Evolutionary conservation across 2,113 vertebrate species (phyloP), one percentile per base, ranked within the genome.

Genomic region (Carettochelys insculpta): DNA sequence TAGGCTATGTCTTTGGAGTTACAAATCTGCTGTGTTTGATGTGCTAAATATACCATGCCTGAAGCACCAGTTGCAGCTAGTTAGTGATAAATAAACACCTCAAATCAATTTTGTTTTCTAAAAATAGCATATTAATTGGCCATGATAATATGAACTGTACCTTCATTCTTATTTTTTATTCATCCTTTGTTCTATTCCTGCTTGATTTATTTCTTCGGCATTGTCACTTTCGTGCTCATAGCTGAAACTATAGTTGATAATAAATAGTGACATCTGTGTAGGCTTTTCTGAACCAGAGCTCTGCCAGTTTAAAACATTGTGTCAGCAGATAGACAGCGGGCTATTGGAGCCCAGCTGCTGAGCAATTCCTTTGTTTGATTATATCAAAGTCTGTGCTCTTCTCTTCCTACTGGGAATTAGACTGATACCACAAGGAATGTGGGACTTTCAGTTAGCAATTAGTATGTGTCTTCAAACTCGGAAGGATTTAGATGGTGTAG

Each of bases 301-400:
- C 29, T 86, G 77, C 78, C 52, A 29, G 24, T 78, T 73, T 47
- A 41, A 20, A 83, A 82, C 75, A 47, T 81, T 78, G 82, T 52
- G 87, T 86, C 81, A 47, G 76, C 83, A 92, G 75, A 27, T 12
- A 20, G 71, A 81, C 78, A 48, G 88, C 75, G 71, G 71, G 48
- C 80, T 53, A 47, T 47, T 52, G 47, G 80, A 50, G 16, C 48
- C 14, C 50, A 31, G 80, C 53, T 85, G 82, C 56, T 51, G 79
- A 4, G 43, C 22, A 19, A 13, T 76, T 78, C 78, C 52, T 71
- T 10, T 43, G 11, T 41, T 25, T 50, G 50, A n/a, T 65, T 65
- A 27, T 61, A 50, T 61, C 29, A 16, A 47, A 34, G 53, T 53
- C 48, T 85, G 86, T 43, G n/a, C 27, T 83, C 54, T 88, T 68